phyloP scores from a whole-genome alignment of 2,113 vertebrate genomes.

The Otus sunia region DNA sequence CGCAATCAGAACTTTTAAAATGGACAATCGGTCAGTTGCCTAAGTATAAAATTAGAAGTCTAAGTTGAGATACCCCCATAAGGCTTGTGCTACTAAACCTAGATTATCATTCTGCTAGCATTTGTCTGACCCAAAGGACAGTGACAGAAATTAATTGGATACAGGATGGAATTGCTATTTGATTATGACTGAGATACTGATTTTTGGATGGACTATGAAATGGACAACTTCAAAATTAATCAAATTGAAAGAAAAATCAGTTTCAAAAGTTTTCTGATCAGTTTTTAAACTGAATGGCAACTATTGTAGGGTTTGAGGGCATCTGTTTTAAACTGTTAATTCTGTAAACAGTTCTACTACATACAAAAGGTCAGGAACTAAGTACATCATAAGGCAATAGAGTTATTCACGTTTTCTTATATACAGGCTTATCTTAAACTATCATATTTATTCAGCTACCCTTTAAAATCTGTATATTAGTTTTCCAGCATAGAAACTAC shows the following conservation, averaged over 20 bases:
- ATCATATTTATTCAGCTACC: neutral
- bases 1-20: neutral
- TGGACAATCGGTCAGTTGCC: fast-evolving
- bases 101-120: neutral
- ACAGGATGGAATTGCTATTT: neutral
- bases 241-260: neutral
- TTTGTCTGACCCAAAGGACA: neutral
- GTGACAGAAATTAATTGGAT: neutral
- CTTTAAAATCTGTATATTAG: neutral
- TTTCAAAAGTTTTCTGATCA: neutral
- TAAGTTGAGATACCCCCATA: neutral
- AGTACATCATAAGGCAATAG: neutral
- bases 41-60: neutral
- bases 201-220: neutral
- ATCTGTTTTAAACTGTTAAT: neutral
- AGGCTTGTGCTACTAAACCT: neutral
- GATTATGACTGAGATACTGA: neutral
- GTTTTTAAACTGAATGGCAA: neutral
- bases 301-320: neutral
- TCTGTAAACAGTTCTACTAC: neutral
- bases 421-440: neutral
- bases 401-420: neutral
- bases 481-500: neutral
- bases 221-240: neutral
- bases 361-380: neutral